Evolutionary conservation across 2,888 invertebrate species (phyloP).

Genomic region (Andrena flavipes): DNA sequence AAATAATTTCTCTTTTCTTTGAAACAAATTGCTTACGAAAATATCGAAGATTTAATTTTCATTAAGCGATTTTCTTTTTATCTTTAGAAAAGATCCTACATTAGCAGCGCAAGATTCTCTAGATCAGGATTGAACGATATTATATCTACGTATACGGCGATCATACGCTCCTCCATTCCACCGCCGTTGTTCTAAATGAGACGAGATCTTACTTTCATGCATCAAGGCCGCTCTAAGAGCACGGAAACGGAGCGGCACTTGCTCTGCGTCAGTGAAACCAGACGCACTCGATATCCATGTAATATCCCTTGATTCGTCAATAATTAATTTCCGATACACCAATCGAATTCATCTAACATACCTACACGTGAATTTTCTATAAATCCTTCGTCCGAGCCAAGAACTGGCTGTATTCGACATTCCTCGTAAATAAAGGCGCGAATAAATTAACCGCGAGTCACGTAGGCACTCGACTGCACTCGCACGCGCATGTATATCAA

Average conservation of each 20-base stretch:
- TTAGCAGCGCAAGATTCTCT: slow-evolving; percentile 9
- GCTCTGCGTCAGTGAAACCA: slow-evolving; percentile 57
- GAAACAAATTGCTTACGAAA: no score
- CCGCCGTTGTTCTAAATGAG: slow-evolving; percentile 62
- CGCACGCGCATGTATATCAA: background rate
- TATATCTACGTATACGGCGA: slow-evolving; percentile 15
- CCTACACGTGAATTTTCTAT: background rate
- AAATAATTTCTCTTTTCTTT: no score
- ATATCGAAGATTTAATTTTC: no score
- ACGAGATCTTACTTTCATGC: slow-evolving; percentile 81
- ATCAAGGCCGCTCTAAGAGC: slow-evolving; percentile 76
- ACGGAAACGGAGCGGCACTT: slow-evolving; percentile 78
- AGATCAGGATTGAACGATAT: slow-evolving; percentile 32
- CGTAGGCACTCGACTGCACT: background rate
- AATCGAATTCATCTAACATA: background rate
- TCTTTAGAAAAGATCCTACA: slow-evolving; percentile 23
- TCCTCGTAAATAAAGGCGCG: background rate
- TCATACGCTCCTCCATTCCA: slow-evolving; percentile 39
- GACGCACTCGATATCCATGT: background rate
- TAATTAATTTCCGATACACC: slow-evolving; percentile 3
- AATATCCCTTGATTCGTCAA: slow-evolving; percentile 23
- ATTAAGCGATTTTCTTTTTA: slow-evolving; percentile 5
- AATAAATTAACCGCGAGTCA: background rate
- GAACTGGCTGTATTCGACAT: background rate
- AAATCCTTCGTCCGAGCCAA: background rate